These are phyloP conservation scores for Mirounga angustirostris DNA, from an alignment of 2,113 vertebrate genomes.

Conservation along the genomic window DNA sequence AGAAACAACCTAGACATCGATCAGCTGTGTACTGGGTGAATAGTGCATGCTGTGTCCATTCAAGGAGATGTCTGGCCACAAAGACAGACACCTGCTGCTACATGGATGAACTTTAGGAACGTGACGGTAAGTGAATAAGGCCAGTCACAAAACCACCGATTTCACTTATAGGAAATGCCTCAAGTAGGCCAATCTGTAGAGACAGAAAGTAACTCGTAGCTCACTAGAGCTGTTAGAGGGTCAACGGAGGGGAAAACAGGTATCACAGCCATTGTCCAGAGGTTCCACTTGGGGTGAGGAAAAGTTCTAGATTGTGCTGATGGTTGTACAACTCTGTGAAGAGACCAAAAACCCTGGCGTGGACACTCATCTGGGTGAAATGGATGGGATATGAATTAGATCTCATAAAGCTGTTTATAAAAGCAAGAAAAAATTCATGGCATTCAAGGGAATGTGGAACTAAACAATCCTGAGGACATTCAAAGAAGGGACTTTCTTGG, in stretches of 20 bases:
- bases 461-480: not conserved
- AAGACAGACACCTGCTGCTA: not conserved
- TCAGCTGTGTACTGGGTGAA: too few species aligned
- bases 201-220: fast-evolving
- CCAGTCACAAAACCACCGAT: not conserved
- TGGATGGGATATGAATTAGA: fast-evolving
- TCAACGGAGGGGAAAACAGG: fast-evolving
- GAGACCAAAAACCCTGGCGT: fast-evolving
- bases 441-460: too few species aligned
- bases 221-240: fast-evolving
- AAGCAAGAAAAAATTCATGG: not conserved
- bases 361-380: fast-evolving
- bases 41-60: not conserved
- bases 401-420: not conserved
- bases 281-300: not conserved
- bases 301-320: not conserved
- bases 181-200: not conserved
- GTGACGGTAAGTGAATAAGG: fast-evolving
- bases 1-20: not conserved
- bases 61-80: fast-evolving
- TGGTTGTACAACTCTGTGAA: fast-evolving
- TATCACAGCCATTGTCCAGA: fast-evolving
- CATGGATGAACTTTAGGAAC: not conserved
- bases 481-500: not conserved
- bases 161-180: fast-evolving